Evolutionary conservation across 1,140 invertebrate species (phyloP).

Genomic region (Lucilia sericata): DNA sequence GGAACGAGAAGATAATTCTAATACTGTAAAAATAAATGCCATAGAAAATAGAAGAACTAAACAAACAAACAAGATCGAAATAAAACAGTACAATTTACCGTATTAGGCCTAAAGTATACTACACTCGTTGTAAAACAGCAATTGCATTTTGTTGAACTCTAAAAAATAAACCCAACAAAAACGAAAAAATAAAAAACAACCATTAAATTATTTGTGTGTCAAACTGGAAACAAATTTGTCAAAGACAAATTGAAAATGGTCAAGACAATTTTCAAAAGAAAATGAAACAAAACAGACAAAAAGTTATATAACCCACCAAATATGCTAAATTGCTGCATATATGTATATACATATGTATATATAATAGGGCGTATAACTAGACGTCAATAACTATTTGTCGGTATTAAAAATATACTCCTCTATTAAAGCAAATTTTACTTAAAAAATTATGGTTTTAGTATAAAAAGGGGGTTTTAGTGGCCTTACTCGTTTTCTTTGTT

Average conservation of each 20-base stretch:
- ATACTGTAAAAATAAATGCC: background rate
- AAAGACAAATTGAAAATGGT: slow-evolving; percentile 6
- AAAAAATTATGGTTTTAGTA: background rate
- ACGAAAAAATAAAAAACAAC: background rate
- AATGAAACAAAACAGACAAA: background rate
- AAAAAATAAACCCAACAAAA: background rate
- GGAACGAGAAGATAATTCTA: slow-evolving; percentile 22
- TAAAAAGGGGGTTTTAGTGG: too few relatives aligned
- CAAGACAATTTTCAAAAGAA: background rate
- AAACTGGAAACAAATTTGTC: slow-evolving; percentile 23
- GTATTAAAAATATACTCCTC: background rate
- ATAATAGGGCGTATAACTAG: slow-evolving; percentile 11
- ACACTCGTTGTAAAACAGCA: background rate
- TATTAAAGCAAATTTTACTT: background rate
- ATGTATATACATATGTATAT: background rate
- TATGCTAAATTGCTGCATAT: slow-evolving; percentile 11
- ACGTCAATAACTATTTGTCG: slow-evolving; percentile 16
- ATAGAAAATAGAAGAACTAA: background rate
- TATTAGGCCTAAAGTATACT: background rate
- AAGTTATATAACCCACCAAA: background rate
- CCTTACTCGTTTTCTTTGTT: too few relatives aligned
- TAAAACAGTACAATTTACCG: slow-evolving; percentile 28
- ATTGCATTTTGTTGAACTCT: background rate
- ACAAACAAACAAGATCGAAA: background rate
- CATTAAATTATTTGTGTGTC: background rate